Evolutionary conservation across 2,888 invertebrate genomes (phyloP), one percentile per base, ranked within the genome.

Genomic region (Agonopterix alstromeriana): DNA sequence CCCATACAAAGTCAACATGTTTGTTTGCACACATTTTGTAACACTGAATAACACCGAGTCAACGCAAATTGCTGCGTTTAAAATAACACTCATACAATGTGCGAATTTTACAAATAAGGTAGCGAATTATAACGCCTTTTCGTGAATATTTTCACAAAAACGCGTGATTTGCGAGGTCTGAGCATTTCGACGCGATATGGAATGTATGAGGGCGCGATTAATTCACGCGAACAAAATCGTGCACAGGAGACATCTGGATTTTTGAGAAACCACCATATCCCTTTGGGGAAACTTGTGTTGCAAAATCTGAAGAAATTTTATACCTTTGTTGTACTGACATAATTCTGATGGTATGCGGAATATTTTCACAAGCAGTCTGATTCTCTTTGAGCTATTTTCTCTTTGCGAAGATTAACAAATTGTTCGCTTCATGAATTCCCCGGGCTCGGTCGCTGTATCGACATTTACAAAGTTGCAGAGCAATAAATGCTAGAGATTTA

Each of bases 181-280:
- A 58, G 61, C 63, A 61, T 66, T 58, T 63, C 58, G 63, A 63
- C 63, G 67, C 65, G 57, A 66, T 65, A 64, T 66, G 77, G 78
- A 80, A 87, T 85, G 65, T 70, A 60, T 51, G 65, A 38, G 65
- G 70, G 75, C 71, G 73, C 61, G 72, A 65, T n/a, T 77, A 80
- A 84, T 82, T 80, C 79, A 80, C 70, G 80, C 82, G 79, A 70
- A 72, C 77, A 82, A 82, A 80, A 77, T 76, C 60, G 68, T 58
- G 48, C 55, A 58, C 55, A 38, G n/a, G 38, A 10, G 38, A 38
- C 3, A 27, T 27, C 27, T 7, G 27, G 27, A 27, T 27, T 27
- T 27, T 27, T 27, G 27, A 5, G 27, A 27, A 27, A 27, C 27
- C 27, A 27, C 27, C 27, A 7, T 5, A 27, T 27, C 27, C 5